These are phyloP conservation scores for Bagarius yarrelli DNA, from an alignment of 2,113 vertebrate species.

Conservation along the genomic window DNA sequence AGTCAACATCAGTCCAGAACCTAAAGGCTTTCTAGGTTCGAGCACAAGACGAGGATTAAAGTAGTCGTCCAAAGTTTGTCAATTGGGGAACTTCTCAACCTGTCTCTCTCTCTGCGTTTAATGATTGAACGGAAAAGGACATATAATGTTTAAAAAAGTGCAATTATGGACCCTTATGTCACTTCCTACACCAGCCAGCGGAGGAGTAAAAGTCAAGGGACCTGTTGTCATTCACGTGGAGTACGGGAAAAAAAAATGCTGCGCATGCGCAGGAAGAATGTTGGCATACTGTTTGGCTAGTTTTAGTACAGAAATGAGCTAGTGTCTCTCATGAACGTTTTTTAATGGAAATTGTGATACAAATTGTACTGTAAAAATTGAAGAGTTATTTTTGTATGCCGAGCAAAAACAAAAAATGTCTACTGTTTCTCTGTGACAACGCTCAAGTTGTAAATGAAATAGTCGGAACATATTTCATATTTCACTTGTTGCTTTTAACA, in stretches of 20 bases:
- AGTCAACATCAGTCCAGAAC: not conserved
- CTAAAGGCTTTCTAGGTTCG: not conserved
- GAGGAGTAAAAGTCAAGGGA: not conserved
- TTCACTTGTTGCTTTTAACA: conserved; percentile 55
- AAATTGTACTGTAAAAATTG: conserved; percentile 62
- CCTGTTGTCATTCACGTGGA: conserved; percentile 1
- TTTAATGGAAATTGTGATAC: conserved; percentile 56
- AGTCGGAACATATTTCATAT: conserved; percentile 24
- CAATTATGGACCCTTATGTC: conserved; percentile 64
- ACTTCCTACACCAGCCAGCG: not conserved
- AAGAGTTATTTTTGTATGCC: conserved; percentile 85
- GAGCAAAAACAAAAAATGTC: conserved; percentile 61
- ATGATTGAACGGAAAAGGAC: not conserved
- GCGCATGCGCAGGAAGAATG: conserved; percentile 2
- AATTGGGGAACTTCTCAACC: not conserved
- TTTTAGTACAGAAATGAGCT: not conserved
- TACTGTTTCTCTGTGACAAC: conserved; percentile 68
- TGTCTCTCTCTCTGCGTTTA: not conserved
- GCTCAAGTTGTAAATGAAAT: conserved; percentile 37
- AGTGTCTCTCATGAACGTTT: not conserved
- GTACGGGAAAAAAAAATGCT: not conserved
- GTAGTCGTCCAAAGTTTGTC: not conserved
- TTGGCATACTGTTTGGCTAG: not conserved
- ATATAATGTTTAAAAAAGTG: conserved; percentile 65
- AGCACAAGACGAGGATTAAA: conserved; percentile 39